A percentile compares a stretch with the other conserved stretches of the same genome.
These are phyloP conservation scores for Antigone vipio DNA, from an alignment of 2,113 vertebrate genomes.

Conservation along the genomic window DNA sequence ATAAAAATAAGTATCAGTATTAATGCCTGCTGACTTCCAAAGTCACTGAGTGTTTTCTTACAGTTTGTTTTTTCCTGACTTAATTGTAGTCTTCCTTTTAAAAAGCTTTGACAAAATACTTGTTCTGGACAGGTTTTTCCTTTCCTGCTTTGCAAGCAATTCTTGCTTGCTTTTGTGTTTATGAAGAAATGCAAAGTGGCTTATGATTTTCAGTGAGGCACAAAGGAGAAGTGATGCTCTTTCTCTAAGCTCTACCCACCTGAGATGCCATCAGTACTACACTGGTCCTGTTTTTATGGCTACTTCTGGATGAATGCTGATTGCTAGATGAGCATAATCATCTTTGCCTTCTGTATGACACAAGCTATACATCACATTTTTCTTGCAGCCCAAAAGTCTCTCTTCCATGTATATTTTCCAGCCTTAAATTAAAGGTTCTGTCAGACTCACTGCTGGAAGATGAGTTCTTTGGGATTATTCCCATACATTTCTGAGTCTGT, in stretches of 20 bases:
- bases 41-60: neutral
- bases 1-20: neutral
- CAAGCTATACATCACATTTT: neutral
- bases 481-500: neutral
- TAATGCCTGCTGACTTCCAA: neutral
- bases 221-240: neutral
- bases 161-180: neutral
- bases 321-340: neutral
- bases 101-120: neutral
- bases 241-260: neutral
- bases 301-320: neutral
- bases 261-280: neutral
- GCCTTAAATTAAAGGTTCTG: neutral
- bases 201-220: neutral
- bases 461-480: neutral
- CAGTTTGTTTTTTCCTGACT: neutral
- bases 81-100: neutral
- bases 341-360: neutral
- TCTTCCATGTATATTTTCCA: neutral
- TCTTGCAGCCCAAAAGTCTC: neutral
- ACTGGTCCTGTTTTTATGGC: neutral
- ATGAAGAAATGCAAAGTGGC: neutral
- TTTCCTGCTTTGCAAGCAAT: neutral
- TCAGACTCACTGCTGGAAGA: neutral
- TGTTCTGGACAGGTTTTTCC: neutral